These are phyloP conservation scores for Castor canadensis DNA, from an alignment of 2,113 vertebrate genomes.

Conservation along the genomic window DNA sequence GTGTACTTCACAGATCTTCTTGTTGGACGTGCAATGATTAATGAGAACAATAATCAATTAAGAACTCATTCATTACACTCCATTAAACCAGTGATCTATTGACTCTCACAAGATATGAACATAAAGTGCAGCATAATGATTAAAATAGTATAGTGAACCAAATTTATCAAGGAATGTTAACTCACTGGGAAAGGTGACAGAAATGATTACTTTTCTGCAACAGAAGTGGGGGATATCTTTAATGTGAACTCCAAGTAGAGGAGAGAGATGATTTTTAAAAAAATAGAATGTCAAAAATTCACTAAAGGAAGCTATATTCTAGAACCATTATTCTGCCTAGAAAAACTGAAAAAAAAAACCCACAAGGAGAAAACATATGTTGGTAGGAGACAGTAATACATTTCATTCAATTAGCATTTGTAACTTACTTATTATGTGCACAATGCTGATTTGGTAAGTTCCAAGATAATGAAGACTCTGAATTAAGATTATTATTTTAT, in stretches of 20 bases:
- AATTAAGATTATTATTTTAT: neutral
- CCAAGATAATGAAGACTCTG: neutral
- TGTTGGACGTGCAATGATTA: slow-evolving; percentile 56
- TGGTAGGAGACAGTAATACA: neutral
- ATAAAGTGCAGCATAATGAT: slow-evolving; percentile 52
- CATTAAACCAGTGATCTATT: slow-evolving; percentile 71
- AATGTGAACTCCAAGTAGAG: slow-evolving; percentile 24
- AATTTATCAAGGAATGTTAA: slow-evolving; percentile 53
- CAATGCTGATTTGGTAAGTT: neutral
- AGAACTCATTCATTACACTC: slow-evolving; percentile 66
- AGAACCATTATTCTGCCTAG: neutral
- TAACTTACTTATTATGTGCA: neutral
- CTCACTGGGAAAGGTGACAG: slow-evolving; percentile 23
- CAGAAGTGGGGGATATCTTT: neutral
- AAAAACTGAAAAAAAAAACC: neutral
- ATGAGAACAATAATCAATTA: slow-evolving; percentile 71
- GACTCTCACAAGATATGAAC: slow-evolving; percentile 58
- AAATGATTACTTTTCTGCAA: slow-evolving; percentile 50
- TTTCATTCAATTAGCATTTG: neutral
- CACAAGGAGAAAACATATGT: neutral
- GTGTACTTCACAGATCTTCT: slow-evolving; percentile 22
- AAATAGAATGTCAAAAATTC: neutral
- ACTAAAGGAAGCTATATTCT: neutral
- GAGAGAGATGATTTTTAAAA: slow-evolving; percentile 20
- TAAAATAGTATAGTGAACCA: slow-evolving; percentile 47